Evolutionary conservation across 1,140 invertebrate species (phyloP).

Genomic region (Philotrypesis tridentata): DNA sequence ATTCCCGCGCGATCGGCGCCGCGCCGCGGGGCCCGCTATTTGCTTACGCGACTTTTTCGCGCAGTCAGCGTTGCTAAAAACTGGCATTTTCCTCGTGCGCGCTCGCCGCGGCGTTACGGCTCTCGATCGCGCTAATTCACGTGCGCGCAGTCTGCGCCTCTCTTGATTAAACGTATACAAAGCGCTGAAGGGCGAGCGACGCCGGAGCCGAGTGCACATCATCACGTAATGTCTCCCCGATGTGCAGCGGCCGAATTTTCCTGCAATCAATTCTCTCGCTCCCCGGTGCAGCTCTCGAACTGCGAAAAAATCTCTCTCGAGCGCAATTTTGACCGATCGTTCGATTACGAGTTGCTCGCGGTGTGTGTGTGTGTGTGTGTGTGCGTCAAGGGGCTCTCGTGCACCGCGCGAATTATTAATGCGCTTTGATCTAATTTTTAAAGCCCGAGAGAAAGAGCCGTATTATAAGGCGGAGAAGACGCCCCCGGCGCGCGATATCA

Average conservation of each 20-base stretch:
- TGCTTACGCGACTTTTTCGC: background rate
- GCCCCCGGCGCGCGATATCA: conserved; percentile 57
- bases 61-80: background rate
- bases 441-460: too few relatives aligned
- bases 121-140: background rate
- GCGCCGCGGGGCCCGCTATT: background rate
- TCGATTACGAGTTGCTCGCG: too few relatives aligned
- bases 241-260: background rate
- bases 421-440: conserved; percentile 62
- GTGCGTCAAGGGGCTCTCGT: too few relatives aligned
- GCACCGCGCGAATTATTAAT: conserved; percentile 63
- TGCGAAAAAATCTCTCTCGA: background rate
- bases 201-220: background rate
- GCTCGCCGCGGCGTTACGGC: too few relatives aligned
- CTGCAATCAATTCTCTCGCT: too few relatives aligned
- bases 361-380: too few relatives aligned
- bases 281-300: too few relatives aligned
- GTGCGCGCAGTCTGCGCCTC: too few relatives aligned
- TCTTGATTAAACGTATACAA: too few relatives aligned
- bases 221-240: too few relatives aligned
- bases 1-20: background rate
- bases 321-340: conserved; percentile 14
- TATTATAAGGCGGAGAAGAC: too few relatives aligned
- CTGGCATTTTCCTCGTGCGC: background rate
- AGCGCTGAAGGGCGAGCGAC: background rate